Percentiles rank a stretch among this genome's conserved stretches.
Evolutionary conservation across 2,888 invertebrate genomes (phyloP).

Genomic region (Prostheceraeus crozeri): DNA sequence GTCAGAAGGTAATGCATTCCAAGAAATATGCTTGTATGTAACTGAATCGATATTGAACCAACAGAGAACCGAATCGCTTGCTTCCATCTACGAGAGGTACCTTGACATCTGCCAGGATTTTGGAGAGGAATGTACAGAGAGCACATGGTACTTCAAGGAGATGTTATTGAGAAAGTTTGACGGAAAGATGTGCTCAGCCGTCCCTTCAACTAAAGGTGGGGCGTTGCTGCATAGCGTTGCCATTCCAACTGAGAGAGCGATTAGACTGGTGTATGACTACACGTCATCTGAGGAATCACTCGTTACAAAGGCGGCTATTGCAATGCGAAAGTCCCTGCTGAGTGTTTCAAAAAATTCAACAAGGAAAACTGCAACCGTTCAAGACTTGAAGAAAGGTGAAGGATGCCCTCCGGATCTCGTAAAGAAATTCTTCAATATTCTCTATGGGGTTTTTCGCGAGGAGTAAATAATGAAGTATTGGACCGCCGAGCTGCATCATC

Average conservation of each 20-base stretch:
- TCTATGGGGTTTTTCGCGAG: neutral
- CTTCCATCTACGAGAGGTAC: neutral
- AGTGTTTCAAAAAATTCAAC: neutral
- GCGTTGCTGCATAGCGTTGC: neutral
- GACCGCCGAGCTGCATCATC: constrained; percentile 33
- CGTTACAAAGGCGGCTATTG: constrained; percentile 7
- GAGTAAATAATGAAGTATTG: no score
- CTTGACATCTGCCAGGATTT: constrained; percentile 7
- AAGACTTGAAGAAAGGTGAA: neutral
- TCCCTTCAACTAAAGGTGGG: neutral
- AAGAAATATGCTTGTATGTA: constrained; percentile 3
- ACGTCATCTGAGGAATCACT: constrained; percentile 1
- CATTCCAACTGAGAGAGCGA: constrained; percentile 1
- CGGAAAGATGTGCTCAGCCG: neutral
- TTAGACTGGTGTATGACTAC: neutral
- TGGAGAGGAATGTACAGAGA: neutral
- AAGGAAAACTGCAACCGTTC: neutral
- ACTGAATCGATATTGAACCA: neutral
- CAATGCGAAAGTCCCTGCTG: constrained; percentile 2
- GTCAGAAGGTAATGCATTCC: neutral
- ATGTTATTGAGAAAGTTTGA: constrained; percentile 4
- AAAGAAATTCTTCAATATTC: constrained; percentile 17
- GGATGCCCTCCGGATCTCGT: constrained; percentile 10
- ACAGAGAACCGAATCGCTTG: neutral
- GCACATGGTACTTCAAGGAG: constrained; percentile 1